Evolutionary conservation across 2,888 invertebrate genomes (phyloP), one percentile per base, ranked within the genome.

Genomic region (Eremobia ochroleuca): DNA sequence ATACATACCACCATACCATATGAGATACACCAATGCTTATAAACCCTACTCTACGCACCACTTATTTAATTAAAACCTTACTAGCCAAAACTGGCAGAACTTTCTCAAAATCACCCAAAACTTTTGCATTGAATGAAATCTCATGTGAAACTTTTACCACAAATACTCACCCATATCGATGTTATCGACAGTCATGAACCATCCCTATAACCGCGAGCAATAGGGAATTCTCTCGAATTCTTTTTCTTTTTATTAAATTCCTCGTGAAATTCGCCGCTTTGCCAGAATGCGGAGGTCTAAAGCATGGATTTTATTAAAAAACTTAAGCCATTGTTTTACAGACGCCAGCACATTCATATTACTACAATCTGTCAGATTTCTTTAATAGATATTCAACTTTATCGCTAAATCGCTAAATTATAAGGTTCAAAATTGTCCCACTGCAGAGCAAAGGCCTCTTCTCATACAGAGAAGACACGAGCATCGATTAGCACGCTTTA

Each of bases 221-320:
- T 8, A 52, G 37, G 68, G 37, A 82, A 82, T 82, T 52, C 52
- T 3, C 4, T 58, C 28, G n/a, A 58, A 68, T 65, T 70, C 66
- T 64, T 77, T 76, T 80, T 46, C 61, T 62, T 85, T 74, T 80
- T 88, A 86, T 86, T 85, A 83, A 82, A 88, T 88, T 86, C 83
- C 49, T 69, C 40, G 49, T n/a, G 82, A 81, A 85, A 77, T 86
- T 86, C 72, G 58, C 43, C 46, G 55, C 40, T 43, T 61, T 62
- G 31, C 21, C 69, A n/a, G 37, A 77, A 76, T 11, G 43, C 28
- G 21, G 15, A 62, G 40, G 31, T 9, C 37, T 21, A 34, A 55
- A 52, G 40, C 9, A 37, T 8, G 34, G 59, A 70, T 76, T 80
- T 79, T 62, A 79, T 77, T 72, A 69, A 77, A 79, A 82, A 77